phyloP scores from a whole-genome alignment of 1,140 invertebrate species.

The Cyclargus thomasi region DNA sequence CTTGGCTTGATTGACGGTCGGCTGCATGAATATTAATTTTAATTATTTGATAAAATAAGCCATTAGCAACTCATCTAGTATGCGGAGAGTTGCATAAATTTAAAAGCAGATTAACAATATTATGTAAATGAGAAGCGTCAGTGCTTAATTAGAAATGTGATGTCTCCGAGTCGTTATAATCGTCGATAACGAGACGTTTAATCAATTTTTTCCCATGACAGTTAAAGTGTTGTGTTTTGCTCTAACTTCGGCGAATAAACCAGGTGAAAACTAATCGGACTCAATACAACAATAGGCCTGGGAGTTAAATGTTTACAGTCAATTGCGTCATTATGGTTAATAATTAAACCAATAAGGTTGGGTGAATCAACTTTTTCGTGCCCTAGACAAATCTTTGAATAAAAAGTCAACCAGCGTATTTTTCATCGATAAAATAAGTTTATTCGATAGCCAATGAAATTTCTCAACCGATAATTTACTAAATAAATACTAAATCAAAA shows the following conservation, averaged over 20 bases:
- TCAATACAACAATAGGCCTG: neutral
- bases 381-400: too few species aligned
- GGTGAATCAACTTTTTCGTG: too few species aligned
- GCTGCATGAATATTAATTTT: neutral
- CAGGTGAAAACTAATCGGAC: neutral
- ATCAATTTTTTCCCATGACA: neutral
- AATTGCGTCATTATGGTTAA: too few species aligned
- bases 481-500: too few species aligned
- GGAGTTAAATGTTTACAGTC: neutral
- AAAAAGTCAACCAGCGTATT: too few species aligned
- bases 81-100: constrained; percentile 9
- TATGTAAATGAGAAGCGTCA: neutral
- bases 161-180: neutral
- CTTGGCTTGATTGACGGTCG: neutral
- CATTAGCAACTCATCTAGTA: neutral
- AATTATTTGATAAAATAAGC: neutral
- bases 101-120: constrained; percentile 14
- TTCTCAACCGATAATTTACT: too few species aligned
- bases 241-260: neutral
- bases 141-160: neutral
- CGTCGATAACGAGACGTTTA: neutral
- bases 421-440: too few species aligned
- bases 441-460: too few species aligned
- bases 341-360: too few species aligned
- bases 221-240: neutral